Conservation (phyloP, 2,888 invertebrate species). For the Tachina fera region DNA sequence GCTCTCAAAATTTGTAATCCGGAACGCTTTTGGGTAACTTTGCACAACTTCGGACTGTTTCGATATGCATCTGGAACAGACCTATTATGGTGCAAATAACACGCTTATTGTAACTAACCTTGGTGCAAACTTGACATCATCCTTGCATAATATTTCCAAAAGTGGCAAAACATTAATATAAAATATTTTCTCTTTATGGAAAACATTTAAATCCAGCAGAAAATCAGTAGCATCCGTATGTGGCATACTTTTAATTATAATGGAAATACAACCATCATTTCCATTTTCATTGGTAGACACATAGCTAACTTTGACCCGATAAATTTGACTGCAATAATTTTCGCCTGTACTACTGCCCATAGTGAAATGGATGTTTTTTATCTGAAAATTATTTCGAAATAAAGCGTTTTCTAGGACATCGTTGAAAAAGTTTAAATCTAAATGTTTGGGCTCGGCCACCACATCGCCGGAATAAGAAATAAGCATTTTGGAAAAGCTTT, state of each 20-base stretch:
- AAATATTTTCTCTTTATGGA: constrained; percentile 82
- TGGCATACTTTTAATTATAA: constrained; percentile 77
- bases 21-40: too few species aligned
- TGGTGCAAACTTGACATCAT: constrained; percentile 76
- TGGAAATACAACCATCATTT: constrained; percentile 34
- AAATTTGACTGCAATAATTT: constrained; percentile 80
- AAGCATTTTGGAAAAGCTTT: constrained; percentile 71
- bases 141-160: constrained; percentile 81
- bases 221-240: constrained; percentile 73
- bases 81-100: too few species aligned
- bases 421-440: constrained; percentile 76
- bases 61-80: too few species aligned
- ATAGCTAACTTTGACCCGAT: constrained; percentile 76
- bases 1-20: too few species aligned
- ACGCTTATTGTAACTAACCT: constrained; percentile 71
- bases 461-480: constrained; percentile 75
- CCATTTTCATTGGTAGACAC: not conserved
- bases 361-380: constrained; percentile 72
- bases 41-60: too few species aligned
- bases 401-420: constrained; percentile 77
- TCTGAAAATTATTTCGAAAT: constrained; percentile 70
- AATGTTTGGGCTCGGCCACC: constrained; percentile 72
- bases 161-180: constrained; percentile 81
- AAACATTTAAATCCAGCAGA: constrained; percentile 82
- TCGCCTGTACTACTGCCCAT: constrained; percentile 79